A percentile compares a stretch with the other conserved stretches of the same genome.
phyloP scores from a whole-genome alignment of 1,140 invertebrate species.

The Cataglyphis hispanica region DNA sequence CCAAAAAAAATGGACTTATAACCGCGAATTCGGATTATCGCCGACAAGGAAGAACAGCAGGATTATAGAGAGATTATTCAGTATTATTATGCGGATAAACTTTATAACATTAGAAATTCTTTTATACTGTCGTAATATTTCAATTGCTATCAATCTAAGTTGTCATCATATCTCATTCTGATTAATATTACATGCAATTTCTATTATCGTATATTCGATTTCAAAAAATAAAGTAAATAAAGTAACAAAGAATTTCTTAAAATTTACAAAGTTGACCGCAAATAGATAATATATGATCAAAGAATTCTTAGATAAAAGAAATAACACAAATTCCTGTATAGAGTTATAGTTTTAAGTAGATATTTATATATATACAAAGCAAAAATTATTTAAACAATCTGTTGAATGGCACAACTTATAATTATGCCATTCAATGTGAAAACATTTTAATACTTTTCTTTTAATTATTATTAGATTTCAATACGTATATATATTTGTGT shows the following conservation, averaged over 20 bases:
- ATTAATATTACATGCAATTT: conserved; percentile 5
- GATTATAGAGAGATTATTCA: conserved; percentile 35
- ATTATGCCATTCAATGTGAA: too few relatives aligned
- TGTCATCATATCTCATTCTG: background rate
- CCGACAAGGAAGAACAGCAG: conserved; percentile 85
- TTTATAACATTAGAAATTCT: background rate
- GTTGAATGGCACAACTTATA: too few relatives aligned
- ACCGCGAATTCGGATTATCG: conserved; percentile 88
- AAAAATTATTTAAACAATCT: too few relatives aligned
- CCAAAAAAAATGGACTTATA: conserved; percentile 81
- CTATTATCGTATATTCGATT: background rate
- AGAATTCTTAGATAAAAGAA: conserved; percentile 17
- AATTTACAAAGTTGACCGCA: background rate
- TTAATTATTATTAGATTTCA: too few relatives aligned
- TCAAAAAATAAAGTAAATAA: background rate
- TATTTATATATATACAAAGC: too few relatives aligned
- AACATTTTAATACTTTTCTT: background rate
- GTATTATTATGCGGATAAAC: background rate
- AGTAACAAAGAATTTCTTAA: background rate
- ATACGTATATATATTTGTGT: too few relatives aligned
- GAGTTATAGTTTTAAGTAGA: background rate
- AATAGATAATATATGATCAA: background rate
- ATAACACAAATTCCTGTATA: background rate
- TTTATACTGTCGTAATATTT: background rate
- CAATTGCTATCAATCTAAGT: conserved; percentile 4